Evolutionary conservation across 2,888 invertebrate genomes (phyloP).

Genomic region (Lapara coniferarum): DNA sequence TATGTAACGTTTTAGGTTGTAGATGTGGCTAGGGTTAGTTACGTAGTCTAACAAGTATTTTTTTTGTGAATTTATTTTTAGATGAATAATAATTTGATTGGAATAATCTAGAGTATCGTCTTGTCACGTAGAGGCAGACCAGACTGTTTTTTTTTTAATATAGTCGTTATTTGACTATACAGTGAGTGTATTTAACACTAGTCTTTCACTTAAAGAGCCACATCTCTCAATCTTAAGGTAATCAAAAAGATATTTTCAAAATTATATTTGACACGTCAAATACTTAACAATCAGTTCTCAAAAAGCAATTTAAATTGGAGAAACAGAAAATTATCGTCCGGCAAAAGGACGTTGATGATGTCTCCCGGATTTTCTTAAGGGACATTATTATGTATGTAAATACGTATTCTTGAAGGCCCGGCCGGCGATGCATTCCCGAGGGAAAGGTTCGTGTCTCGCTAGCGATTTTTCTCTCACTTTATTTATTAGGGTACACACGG

Average conservation of each 20-base stretch:
- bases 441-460: conserved; percentile 50
- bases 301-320: background rate
- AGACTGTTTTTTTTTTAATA: too few relatives aligned
- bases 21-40: background rate
- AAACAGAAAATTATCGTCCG: conserved; percentile 15
- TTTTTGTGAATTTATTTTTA: background rate
- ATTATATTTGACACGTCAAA: background rate
- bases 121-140: too few relatives aligned
- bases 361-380: conserved; percentile 39
- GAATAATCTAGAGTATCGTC: background rate
- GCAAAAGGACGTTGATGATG: conserved; percentile 16
- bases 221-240: too few relatives aligned
- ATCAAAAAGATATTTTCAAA: too few relatives aligned
- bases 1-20: background rate
- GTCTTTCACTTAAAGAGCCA: too few relatives aligned
- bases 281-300: background rate
- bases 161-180: too few relatives aligned
- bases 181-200: too few relatives aligned
- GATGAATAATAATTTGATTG: background rate
- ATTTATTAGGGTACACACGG: conserved; percentile 57
- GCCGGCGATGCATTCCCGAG: conserved; percentile 45
- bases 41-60: background rate
- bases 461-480: conserved; percentile 59
- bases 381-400: conserved; percentile 59
- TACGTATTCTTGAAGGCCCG: conserved; percentile 44